Evolutionary conservation across 53 echinoderm and acorn worm species (phyloP).

Genomic region (Apostichopus leukothele): DNA sequence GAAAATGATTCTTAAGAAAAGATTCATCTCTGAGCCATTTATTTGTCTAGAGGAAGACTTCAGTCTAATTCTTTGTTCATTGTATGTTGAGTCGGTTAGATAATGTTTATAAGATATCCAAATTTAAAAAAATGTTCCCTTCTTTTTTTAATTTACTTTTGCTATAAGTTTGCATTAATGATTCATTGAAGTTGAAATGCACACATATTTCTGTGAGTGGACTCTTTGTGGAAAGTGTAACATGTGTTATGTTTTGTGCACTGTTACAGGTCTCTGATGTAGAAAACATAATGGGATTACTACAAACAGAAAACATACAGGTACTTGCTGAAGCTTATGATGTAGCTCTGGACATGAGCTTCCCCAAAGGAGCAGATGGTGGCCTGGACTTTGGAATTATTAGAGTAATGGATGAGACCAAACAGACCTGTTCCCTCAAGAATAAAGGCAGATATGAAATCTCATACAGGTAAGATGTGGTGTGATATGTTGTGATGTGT

Average conservation of each 20-base stretch:
- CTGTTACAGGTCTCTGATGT: slow-evolving; percentile 87
- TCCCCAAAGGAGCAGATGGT: slow-evolving; percentile 98
- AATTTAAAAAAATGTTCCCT: no score
- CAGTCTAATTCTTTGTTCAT: no score
- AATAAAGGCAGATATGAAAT: slow-evolving; percentile 99
- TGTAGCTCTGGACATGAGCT: slow-evolving; percentile 99
- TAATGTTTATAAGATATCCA: no score
- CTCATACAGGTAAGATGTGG: slow-evolving; percentile 71
- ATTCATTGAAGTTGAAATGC: no score
- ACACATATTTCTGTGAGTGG: not conserved
- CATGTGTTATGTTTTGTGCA: not conserved
- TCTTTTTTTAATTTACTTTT: no score
- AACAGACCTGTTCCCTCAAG: slow-evolving; percentile 98
- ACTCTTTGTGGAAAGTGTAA: not conserved
- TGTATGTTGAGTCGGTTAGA: no score
- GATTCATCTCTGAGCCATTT: no score
- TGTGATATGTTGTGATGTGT: no score
- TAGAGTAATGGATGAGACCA: slow-evolving; percentile 97
- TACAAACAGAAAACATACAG: slow-evolving; percentile 98
- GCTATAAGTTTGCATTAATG: no score
- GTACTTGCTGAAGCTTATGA: slow-evolving; percentile 96
- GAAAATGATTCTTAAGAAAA: no score
- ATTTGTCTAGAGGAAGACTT: no score
- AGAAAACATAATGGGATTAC: slow-evolving; percentile 93
- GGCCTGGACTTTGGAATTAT: slow-evolving; percentile 99